Evolutionary conservation across 2,797 vertebrate species (phyloP).

Genomic region (Spinus pinus): DNA sequence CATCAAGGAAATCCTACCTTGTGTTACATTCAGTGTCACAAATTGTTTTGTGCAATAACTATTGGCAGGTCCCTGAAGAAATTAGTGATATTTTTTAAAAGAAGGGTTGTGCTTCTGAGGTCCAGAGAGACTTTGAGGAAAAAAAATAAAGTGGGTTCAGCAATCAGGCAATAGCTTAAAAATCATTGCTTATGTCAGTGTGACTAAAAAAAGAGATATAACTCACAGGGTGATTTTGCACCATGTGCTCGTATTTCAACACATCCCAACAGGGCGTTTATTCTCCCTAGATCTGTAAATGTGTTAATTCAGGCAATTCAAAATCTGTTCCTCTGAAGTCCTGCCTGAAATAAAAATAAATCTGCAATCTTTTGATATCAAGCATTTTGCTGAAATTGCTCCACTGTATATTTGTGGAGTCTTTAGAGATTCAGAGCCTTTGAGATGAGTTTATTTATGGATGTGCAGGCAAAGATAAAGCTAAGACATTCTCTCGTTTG

Average conservation of each 20-base stretch:
- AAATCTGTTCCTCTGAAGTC: not conserved
- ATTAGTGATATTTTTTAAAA: not conserved
- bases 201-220: constrained; percentile 5
- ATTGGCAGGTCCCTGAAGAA: not conserved
- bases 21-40: not conserved
- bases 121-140: not conserved
- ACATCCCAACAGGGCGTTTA: not conserved
- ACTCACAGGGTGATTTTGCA: not conserved
- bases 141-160: not conserved
- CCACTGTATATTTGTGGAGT: not conserved
- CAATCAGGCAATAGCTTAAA: not conserved
- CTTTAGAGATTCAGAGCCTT: not conserved
- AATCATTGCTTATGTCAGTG: not conserved
- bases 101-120: not conserved
- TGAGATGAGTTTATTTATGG: not conserved
- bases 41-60: not conserved
- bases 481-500: not conserved
- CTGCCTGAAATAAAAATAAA: not conserved
- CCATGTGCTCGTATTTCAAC: not conserved
- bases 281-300: not conserved
- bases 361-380: not conserved
- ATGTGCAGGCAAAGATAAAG: not conserved
- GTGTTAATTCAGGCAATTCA: not conserved
- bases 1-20: not conserved
- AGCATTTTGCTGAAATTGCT: not conserved